Evolutionary conservation across 1,140 invertebrate genomes (phyloP), one percentile per base, ranked within the genome.

Genomic region (Oedothorax gibbosus): DNA sequence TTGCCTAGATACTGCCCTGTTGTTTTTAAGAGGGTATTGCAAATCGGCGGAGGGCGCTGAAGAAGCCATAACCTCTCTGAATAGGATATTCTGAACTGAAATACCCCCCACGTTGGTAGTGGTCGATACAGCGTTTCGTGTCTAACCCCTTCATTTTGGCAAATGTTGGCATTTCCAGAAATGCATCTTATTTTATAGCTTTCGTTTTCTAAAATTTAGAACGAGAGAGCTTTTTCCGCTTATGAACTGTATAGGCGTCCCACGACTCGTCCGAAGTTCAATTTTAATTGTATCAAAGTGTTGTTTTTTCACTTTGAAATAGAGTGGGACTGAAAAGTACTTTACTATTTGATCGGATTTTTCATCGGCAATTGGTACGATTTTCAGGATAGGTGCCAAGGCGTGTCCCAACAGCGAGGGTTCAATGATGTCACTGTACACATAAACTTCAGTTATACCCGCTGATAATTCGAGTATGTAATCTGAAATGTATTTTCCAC

Each of bases 31-130:
- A 51, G 21, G 68, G 35, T 51, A 53, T n/a, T 9, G 50, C 68
- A n/a, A n/a, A 71, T 14, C 11, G 35, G 12, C 10, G 35, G 15
- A 51, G 51, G 68, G 8, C 35, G 18, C 64, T 66, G 64, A 66
- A 66, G 51, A 71, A 71, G 6, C 35, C 35, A 71, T 71, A 71
- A 2, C 68, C 68, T 51, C 50, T 35, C 7, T 71, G 68, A 71
- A 71, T 71, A 12, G 35, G 49, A 50, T 50, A 71, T 12, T 66
- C 3, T 6, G 4, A 66, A 11, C 15, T 12, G 35, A 35, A 20
- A 20, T 66, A 21, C 0, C 11, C 14, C 18, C 35, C 18, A 7
- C 11, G n/a, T 20, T 18, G 64, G 18, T 66, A 66, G 49, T 21
- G 7, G 8, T 7, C 64, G 20, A 66, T 66, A 20, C 64, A 66